Evolutionary conservation across 2,888 invertebrate species (phyloP).

Genomic region (Aporophyla lueneburgensis): DNA sequence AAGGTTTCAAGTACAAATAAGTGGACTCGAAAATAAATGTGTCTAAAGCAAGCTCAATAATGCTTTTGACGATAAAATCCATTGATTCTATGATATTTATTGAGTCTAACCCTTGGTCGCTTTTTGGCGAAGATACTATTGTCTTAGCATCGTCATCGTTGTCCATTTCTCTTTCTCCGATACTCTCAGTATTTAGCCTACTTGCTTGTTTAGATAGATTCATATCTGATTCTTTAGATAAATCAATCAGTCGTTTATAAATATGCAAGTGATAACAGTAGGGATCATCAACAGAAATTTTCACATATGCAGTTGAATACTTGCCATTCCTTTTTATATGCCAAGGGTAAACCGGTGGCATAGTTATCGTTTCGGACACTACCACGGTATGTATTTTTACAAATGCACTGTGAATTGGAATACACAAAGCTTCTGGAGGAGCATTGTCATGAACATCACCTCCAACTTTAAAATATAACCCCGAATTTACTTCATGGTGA

Average conservation of each 20-base stretch:
- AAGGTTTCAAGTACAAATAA: constrained; percentile 72
- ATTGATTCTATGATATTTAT: constrained; percentile 67
- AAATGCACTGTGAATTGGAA: constrained; percentile 77
- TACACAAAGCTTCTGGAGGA: constrained; percentile 72
- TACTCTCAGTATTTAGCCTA: constrained; percentile 71
- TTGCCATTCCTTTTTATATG: constrained; percentile 73
- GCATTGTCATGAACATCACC: constrained; percentile 65
- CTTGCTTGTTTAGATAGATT: constrained; percentile 68
- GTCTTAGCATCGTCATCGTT: constrained; percentile 3
- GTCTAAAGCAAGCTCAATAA: constrained; percentile 76
- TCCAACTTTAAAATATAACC: constrained; percentile 79
- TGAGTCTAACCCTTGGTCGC: constrained; percentile 47
- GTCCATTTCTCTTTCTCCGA: constrained; percentile 60
- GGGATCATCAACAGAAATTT: constrained; percentile 72
- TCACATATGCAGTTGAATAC: constrained; percentile 74
- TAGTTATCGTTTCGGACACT: constrained; percentile 73
- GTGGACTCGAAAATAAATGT: constrained; percentile 78
- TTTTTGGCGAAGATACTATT: neutral
- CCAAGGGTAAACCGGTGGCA: constrained; percentile 81
- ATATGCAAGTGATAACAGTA: constrained; percentile 77
- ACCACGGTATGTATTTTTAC: constrained; percentile 62
- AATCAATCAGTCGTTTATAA: constrained; percentile 71
- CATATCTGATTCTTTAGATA: constrained; percentile 62
- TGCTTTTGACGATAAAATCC: constrained; percentile 69
- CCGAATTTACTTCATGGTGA: constrained; percentile 71